phyloP scores from a whole-genome alignment of 2,797 vertebrate genomes.

The Ptychobarbus kaznakovi region DNA sequence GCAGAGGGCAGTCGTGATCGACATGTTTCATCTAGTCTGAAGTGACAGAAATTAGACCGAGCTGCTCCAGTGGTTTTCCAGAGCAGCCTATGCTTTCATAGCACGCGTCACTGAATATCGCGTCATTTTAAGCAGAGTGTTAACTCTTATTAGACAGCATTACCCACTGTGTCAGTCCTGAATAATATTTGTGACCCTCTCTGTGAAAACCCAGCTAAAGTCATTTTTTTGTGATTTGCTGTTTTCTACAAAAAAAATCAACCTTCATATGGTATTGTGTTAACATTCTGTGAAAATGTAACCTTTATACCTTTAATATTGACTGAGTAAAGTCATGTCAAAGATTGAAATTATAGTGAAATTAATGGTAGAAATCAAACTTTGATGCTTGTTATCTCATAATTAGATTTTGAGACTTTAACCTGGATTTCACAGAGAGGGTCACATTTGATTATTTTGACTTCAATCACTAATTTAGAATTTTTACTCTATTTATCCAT shows the following conservation, averaged over 20 bases:
- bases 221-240: too few relatives aligned
- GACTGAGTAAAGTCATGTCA: too few relatives aligned
- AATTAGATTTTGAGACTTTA: too few relatives aligned
- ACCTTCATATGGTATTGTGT: too few relatives aligned
- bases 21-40: slow-evolving; percentile 57
- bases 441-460: slow-evolving; percentile 28
- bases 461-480: background rate
- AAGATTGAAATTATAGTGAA: too few relatives aligned
- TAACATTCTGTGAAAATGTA: too few relatives aligned
- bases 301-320: too few relatives aligned
- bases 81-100: slow-evolving; percentile 38
- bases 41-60: slow-evolving; percentile 62
- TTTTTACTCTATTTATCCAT: background rate
- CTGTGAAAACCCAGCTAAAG: too few relatives aligned
- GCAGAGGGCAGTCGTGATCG: slow-evolving; percentile 38
- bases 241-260: too few relatives aligned
- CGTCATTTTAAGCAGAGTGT: slow-evolving; percentile 49
- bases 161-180: slow-evolving; percentile 6
- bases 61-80: slow-evolving; percentile 60
- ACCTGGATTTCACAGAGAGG: too few relatives aligned
- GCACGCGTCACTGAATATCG: slow-evolving; percentile 42
- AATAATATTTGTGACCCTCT: slow-evolving; percentile 22
- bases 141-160: slow-evolving; percentile 55
- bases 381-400: too few relatives aligned
- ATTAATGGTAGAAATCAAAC: too few relatives aligned